These are phyloP conservation scores for Pangasius larnaudii DNA, from an alignment of 2,797 vertebrate genomes.

Conservation along the genomic window DNA sequence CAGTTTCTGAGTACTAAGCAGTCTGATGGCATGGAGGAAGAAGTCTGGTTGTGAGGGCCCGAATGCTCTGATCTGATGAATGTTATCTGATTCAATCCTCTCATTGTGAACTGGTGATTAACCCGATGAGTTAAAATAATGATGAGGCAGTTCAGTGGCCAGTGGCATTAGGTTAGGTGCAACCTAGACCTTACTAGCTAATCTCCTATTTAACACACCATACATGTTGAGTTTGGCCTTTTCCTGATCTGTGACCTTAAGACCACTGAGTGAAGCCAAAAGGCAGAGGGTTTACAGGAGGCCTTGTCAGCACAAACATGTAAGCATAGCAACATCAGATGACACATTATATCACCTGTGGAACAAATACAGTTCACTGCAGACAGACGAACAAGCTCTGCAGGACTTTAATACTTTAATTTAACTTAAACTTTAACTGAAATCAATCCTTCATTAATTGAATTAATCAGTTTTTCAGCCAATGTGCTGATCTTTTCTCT, in stretches of 20 bases:
- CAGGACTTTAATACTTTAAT: neutral
- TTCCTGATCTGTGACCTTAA: conserved; percentile 53
- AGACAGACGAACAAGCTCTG: neutral
- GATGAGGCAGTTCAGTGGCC: neutral
- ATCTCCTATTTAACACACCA: conserved; percentile 23
- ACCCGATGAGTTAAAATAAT: neutral
- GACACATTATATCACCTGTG: neutral
- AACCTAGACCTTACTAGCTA: conserved; percentile 6
- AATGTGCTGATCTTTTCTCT: neutral
- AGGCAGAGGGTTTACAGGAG: conserved; percentile 32
- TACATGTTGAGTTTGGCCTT: conserved; percentile 37
- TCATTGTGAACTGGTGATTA: neutral
- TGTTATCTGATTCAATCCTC: neutral
- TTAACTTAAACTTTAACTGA: neutral
- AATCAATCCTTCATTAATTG: neutral
- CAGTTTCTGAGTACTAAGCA: too few relatives aligned
- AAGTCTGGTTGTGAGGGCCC: too few relatives aligned
- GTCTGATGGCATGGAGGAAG: too few relatives aligned
- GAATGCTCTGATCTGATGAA: neutral
- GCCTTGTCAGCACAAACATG: conserved; percentile 32
- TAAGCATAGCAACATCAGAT: conserved; percentile 26
- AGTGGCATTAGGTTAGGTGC: conserved; percentile 17
- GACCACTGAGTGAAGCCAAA: conserved; percentile 35
- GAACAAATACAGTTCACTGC: neutral
- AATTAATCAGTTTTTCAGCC: neutral